phyloP scores from a whole-genome alignment of 2,113 vertebrate genomes.

The Myotis yumanensis region DNA sequence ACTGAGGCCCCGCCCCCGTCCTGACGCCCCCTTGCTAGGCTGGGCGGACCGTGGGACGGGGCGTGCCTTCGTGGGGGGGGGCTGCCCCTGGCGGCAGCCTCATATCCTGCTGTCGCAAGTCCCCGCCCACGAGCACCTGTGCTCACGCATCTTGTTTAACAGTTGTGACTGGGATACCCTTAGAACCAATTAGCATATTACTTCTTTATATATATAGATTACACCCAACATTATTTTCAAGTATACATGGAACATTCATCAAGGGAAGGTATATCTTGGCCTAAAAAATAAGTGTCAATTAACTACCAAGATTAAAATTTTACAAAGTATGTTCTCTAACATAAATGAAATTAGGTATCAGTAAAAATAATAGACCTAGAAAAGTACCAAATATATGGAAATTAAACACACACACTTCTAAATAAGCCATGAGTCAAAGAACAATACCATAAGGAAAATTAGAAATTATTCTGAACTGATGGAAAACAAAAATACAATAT shows the following conservation, averaged over 20 bases:
- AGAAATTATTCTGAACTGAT: slow-evolving; percentile 21
- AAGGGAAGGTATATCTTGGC: not conserved
- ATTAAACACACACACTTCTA: not conserved
- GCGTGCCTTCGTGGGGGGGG: no score
- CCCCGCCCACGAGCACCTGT: no score
- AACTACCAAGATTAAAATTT: not conserved
- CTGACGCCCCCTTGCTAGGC: no score
- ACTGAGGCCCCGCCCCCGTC: no score
- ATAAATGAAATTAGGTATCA: slow-evolving; percentile 17
- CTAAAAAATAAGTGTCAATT: not conserved
- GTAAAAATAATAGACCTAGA: slow-evolving; percentile 10
- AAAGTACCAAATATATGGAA: not conserved
- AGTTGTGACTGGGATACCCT: no score
- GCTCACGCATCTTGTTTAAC: no score
- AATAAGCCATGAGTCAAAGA: not conserved
- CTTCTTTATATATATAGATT: not conserved
- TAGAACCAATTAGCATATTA: no score
- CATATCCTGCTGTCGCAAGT: no score
- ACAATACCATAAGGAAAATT: not conserved
- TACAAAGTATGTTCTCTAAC: not conserved
- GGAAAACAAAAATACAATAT: slow-evolving; percentile 2
- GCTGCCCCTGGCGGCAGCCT: no score
- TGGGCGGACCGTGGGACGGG: no score
- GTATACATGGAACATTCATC: not conserved
- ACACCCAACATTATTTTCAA: not conserved